phyloP scores from a whole-genome alignment of 2,113 vertebrate species.

The Illadopsis cleaveri region DNA sequence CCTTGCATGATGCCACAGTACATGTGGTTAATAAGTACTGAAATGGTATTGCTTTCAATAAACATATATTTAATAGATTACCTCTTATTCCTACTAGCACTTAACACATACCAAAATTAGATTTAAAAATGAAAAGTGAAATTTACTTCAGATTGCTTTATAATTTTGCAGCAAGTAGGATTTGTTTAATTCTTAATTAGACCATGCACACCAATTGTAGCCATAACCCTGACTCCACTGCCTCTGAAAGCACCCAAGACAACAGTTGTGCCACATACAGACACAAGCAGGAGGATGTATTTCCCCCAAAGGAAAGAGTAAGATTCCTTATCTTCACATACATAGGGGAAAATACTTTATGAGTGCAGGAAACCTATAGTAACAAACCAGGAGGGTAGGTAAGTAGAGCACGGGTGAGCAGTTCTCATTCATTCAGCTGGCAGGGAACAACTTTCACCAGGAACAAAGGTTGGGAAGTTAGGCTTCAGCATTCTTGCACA shows the following conservation, averaged over 20 bases:
- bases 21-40: neutral
- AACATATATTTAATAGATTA: neutral
- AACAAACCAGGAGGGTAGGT: too few species aligned
- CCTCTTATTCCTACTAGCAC: neutral
- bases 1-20: neutral
- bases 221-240: neutral
- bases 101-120: neutral
- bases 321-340: too few species aligned
- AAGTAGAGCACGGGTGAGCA: rapidly evolving
- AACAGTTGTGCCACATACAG: neutral
- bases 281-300: neutral
- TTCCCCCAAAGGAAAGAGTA: neutral
- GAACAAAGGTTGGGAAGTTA: neutral
- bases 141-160: neutral
- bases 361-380: neutral
- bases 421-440: rapidly evolving
- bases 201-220: neutral
- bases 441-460: neutral
- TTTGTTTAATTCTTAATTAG: slow-evolving; percentile 6
- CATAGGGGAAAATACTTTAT: neutral
- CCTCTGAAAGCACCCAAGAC: neutral
- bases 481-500: neutral
- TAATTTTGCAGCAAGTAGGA: neutral
- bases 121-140: neutral
- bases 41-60: neutral